Conservation (phyloP, 2,113 vertebrate genomes). For the human (Homo sapiens) region GRCh38 chr12:52170501-52171000, state of each 20-base stretch:
- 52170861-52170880: not conserved
- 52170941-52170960: not conserved
- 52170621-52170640: not conserved
- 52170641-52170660: not conserved
- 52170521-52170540: not conserved
- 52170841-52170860: not conserved
- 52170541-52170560: not conserved
- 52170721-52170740: not conserved
- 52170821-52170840: slow-evolving; percentile 59
- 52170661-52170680: not conserved
- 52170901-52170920: not conserved
- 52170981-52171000: slow-evolving; percentile 25
- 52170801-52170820: not conserved
- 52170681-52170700: not conserved
- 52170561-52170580: not conserved
- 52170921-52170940: not conserved
- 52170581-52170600: not conserved
- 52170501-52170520: not conserved
- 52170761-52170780: not conserved
- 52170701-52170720: not conserved
- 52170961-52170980: not conserved
- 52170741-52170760: not conserved
- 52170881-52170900: not conserved
- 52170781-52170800: not conserved
- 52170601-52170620: not conserved